Base-by-base conservation (phyloP, 2,797 vertebrate genomes). In the Chelon labrosus region DNA sequence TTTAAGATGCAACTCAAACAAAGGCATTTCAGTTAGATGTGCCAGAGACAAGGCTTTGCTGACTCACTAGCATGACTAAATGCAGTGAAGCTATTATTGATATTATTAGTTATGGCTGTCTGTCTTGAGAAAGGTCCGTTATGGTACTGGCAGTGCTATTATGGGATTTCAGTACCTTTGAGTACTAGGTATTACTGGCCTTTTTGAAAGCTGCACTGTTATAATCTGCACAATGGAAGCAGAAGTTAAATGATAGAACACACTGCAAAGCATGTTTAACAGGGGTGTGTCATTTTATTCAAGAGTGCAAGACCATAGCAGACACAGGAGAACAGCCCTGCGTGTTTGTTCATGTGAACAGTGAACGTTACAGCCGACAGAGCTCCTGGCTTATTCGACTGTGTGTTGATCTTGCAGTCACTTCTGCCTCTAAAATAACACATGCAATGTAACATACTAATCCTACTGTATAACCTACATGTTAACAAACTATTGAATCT, bases 261-360 rank as follows among this genome's bases (percentile, higher is more conserved):
- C 19, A 3, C 13, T 20, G 5, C 25, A 71, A 68, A 53, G 31
- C 56, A 63, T 39, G 42, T 64, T 60, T 35, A 58, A 10, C 4
- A n/a, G 38, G 10, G 54, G 38, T n/a, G 61, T 73, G 63, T 65
- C 47, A 64, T 55, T 75, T 85, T 80, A 77, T 78, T 77, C 3
- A 47, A 46, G 10, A 52, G 42, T 17, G 13, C 7, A 27, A 20
- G 10, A 53, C 56, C 58, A 66, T 51, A 77, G 13, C 54, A 38
- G 57, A 47, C 44, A 38, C 38, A 51, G 52, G 7, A 20, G 47
- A 65, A 52, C 12, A 56, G 19, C 2, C 19, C 51, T 57, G 52
- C 20, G 19, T 68, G 42, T 27, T 17, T 51, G n/a, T 38, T 70
- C 13, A 41, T 42, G 42, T n/a, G 10, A 38, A 53, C 38, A 49